These are phyloP conservation scores for Nothoprocta pentlandii DNA, from an alignment of 2,113 vertebrate species.

Conservation along the genomic window DNA sequence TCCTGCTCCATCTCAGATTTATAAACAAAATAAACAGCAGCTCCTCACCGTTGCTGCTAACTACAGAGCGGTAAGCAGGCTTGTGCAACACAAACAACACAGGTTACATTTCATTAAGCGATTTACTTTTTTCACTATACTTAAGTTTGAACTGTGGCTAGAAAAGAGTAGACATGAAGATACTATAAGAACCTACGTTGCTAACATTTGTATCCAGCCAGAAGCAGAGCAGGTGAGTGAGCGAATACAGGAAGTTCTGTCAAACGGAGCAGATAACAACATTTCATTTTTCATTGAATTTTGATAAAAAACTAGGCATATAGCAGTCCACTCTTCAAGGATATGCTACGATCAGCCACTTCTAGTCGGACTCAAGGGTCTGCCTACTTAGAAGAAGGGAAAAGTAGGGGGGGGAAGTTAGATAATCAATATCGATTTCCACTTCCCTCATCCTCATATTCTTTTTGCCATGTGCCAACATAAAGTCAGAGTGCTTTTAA, in stretches of 20 bases:
- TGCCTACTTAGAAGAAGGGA: background rate
- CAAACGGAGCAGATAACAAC: background rate
- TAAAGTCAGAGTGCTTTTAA: background rate
- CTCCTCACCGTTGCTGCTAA: background rate
- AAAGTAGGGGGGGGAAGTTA: background rate
- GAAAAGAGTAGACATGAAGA: background rate
- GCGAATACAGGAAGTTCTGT: background rate
- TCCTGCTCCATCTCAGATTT: background rate
- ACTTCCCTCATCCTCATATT: background rate
- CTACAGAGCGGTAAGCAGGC: background rate
- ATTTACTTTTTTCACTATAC: background rate
- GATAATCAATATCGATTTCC: background rate
- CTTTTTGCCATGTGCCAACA: background rate
- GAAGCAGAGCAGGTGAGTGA: accelerated
- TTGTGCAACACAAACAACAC: background rate
- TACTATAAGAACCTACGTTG: accelerated
- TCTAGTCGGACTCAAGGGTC: background rate
- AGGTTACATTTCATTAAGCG: accelerated
- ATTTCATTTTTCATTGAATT: background rate
- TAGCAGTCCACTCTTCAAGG: background rate
- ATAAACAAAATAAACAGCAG: background rate
- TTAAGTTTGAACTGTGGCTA: accelerated
- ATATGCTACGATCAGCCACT: background rate
- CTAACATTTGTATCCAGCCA: background rate
- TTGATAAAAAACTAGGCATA: background rate